phyloP scores from a whole-genome alignment of 2,113 vertebrate genomes.

The Dolichallabes microphthalmus region DNA sequence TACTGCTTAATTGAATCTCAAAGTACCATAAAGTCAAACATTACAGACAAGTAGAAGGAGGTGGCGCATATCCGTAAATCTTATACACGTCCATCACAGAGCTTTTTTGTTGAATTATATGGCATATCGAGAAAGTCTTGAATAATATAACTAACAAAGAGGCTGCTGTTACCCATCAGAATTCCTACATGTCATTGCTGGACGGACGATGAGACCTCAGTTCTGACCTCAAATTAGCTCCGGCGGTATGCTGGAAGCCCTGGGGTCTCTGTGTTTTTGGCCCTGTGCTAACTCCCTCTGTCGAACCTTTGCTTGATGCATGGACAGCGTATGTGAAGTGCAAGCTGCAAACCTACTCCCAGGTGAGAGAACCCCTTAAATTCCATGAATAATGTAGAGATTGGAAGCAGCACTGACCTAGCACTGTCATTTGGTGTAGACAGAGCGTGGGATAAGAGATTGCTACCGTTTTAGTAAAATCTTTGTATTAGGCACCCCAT shows the following conservation, averaged over 20 bases:
- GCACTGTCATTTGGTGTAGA: slow-evolving; percentile 12
- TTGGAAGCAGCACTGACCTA: slow-evolving; percentile 10
- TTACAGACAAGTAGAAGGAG: neutral
- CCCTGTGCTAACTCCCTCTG: slow-evolving; percentile 32
- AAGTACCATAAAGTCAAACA: neutral
- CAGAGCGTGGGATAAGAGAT: neutral
- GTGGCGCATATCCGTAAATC: neutral
- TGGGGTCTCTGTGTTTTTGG: slow-evolving; percentile 31
- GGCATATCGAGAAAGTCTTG: slow-evolving; percentile 14
- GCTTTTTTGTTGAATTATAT: slow-evolving; percentile 8
- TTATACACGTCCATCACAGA: neutral
- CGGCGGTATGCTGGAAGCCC: slow-evolving; percentile 2
- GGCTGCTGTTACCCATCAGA: slow-evolving; percentile 12
- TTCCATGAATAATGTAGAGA: slow-evolving; percentile 61
- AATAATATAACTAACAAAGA: slow-evolving; percentile 40
- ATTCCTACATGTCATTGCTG: neutral
- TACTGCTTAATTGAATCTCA: neutral
- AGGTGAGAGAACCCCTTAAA: slow-evolving; percentile 45
- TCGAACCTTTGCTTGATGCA: slow-evolving; percentile 26
- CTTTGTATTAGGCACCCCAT: too few relatives aligned
- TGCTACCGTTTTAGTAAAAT: neutral
- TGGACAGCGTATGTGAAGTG: slow-evolving; percentile 25
- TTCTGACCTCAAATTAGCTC: slow-evolving; percentile 40
- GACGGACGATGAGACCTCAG: slow-evolving; percentile 2
- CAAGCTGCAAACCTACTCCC: slow-evolving; percentile 32